Evolutionary conservation across 2,797 vertebrate genomes (phyloP).

Genomic region (Falco rusticolus): DNA sequence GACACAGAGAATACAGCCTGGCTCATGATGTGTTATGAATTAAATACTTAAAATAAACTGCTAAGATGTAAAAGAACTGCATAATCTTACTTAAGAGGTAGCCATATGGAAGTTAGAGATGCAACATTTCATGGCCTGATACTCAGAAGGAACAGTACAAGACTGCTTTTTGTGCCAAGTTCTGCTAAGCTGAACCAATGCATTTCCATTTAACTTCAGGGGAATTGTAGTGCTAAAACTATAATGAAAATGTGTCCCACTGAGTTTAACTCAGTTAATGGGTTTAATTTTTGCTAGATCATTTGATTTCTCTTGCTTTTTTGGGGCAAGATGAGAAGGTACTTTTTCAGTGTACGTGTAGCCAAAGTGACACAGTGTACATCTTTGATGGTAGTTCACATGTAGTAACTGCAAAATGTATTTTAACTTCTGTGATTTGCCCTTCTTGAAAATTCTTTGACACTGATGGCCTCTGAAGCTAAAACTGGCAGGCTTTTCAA

Average conservation of each 20-base stretch:
- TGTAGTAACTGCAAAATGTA: neutral
- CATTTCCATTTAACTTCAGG: slow-evolving; percentile 16
- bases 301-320: neutral
- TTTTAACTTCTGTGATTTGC: neutral
- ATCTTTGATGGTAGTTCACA: neutral
- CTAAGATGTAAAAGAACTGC: neutral
- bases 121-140: neutral
- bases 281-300: neutral
- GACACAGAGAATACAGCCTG: neutral
- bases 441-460: neutral
- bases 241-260: neutral
- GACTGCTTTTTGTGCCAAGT: neutral
- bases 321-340: neutral
- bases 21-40: slow-evolving; percentile 8
- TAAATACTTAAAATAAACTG: slow-evolving; percentile 5
- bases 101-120: slow-evolving; percentile 42
- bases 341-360: neutral
- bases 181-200: neutral
- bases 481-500: neutral
- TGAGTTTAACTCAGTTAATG: neutral
- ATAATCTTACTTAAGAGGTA: neutral
- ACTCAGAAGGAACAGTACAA: neutral
- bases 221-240: neutral
- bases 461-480: neutral
- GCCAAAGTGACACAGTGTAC: neutral